Evolutionary conservation across 2,888 invertebrate genomes (phyloP), one percentile per base, ranked within the genome.

Genomic region (Ischnura elegans): DNA sequence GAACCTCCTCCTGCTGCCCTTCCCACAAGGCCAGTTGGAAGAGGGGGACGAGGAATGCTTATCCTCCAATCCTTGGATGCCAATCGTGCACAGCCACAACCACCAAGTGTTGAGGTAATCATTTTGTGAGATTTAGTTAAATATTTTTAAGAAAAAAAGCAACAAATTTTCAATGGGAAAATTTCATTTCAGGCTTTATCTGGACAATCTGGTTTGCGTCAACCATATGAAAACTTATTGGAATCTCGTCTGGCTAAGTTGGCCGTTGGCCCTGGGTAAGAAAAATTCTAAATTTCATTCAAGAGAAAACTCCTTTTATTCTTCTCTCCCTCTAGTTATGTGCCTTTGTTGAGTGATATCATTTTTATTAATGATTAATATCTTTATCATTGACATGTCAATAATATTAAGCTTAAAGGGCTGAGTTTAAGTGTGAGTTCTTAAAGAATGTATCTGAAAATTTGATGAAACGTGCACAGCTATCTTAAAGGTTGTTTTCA

Each of bases 1-100:
- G 25, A 2, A 61, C 61, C 61, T n/a, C 76, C 76, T 76, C 25
- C 76, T 36, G 42, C 43, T 16, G 21, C 61, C 25, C 43, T 87
- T 46, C 87, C 55, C 42, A 3, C 66, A 25, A 19, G 61, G 43
- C 90, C 61, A 13, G 90, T 90, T n/a, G 90, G 90, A 8, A 61
- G 90, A 66, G 90, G 90, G n/a, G 90, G 90, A 19, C 42, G 90
- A 25, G 90, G 90, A 2, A 61, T 90, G 90, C 90, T 90, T 19
- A 90, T 90, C 90, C 66, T 90, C 36, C 61, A 90, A 19, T 43
- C 61, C n/a, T 61, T 90, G 42, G 90, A 90, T 90, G 90, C 90
- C 2, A 90, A 90, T 36, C 25, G 25, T 2, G 29, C 21, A 10
- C 61, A 90, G 25, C 8, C 42, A n/a, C 43, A 61, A 43, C 61